phyloP scores from a whole-genome alignment of 2,797 vertebrate species.

The Lagodon rhomboides region DNA sequence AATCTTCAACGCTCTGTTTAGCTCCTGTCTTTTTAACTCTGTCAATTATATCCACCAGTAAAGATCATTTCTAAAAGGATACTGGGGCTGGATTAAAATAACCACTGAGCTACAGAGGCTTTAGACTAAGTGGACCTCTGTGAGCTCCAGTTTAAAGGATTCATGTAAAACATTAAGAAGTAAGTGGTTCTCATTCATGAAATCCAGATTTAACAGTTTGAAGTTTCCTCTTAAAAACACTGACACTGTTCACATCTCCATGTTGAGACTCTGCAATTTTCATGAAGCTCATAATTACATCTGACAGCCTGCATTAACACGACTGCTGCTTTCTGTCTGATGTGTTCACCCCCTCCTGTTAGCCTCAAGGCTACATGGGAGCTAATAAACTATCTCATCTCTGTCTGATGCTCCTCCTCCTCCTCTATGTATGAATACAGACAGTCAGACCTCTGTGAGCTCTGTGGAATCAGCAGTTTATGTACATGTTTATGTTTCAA shows the following conservation, averaged over 20 bases:
- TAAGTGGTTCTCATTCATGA: neutral
- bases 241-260: constrained; percentile 9
- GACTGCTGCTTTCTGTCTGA: constrained; percentile 47
- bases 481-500: neutral
- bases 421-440: neutral
- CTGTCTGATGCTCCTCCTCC: constrained; percentile 25
- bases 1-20: too few species aligned
- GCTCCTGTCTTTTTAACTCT: neutral
- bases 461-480: neutral
- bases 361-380: constrained; percentile 43
- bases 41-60: neutral
- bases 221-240: constrained; percentile 3
- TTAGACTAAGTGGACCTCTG: neutral
- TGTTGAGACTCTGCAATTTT: constrained; percentile 35
- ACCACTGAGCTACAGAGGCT: too few species aligned
- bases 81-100: neutral
- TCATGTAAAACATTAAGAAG: neutral
- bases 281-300: constrained; percentile 60
- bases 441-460: constrained; percentile 3
- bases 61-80: neutral
- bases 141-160: neutral
- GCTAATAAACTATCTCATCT: constrained; percentile 52
- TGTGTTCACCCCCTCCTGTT: constrained; percentile 30
- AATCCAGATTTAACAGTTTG: neutral
- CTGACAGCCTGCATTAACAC: constrained; percentile 55